Evolutionary conservation across 2,797 vertebrate species (phyloP), one percentile per base, ranked within the genome.

Genomic region (Cryptoblepharus egeriae): DNA sequence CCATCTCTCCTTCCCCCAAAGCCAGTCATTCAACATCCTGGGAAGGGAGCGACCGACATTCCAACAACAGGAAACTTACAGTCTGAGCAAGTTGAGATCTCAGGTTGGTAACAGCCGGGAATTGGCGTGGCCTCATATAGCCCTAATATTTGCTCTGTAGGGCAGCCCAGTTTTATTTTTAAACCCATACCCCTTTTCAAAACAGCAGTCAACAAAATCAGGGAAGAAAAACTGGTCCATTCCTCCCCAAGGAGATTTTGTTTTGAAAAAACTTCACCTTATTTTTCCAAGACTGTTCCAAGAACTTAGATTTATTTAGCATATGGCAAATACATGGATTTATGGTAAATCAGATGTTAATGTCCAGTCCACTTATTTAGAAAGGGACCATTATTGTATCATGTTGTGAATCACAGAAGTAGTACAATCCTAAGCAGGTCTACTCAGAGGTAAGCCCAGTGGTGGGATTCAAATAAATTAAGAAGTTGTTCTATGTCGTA

Each of bases 101-200:
- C 30, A 37, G 64, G 13, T 55, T 83, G 1, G 9, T 16, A 6
- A 7, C 0, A 10, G 37, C 16, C 77, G 0, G 2, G 0, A 1
- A 8, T 0, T 15, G 13, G 1, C 11, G 15, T 0, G 65, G 45
- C 18, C n/a, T 72, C 0, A 0, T 1, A 5, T 15, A 0, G 10
- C 0, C 0, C 0, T 9, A 58, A 55, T 68, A 77, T 9, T 8
- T 16, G 42, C 80, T 16, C 30, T 20, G 0, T 20, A 7, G 49
- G 57, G 71, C 1, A 0, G 5, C 12, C 35, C 1, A 45, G 2
- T 42, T 2, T 3, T 18, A 18, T 30, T 30, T 9, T 0, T 58
- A 82, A 32, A 39, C 30, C 52, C n/a, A 6, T 9, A 24, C 13
- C 42, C 5, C 16, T 79, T 74, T 45, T 0, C 0, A 61, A 10